phyloP scores from a whole-genome alignment of 2,797 vertebrate species.

The Lacerta agilis region DNA sequence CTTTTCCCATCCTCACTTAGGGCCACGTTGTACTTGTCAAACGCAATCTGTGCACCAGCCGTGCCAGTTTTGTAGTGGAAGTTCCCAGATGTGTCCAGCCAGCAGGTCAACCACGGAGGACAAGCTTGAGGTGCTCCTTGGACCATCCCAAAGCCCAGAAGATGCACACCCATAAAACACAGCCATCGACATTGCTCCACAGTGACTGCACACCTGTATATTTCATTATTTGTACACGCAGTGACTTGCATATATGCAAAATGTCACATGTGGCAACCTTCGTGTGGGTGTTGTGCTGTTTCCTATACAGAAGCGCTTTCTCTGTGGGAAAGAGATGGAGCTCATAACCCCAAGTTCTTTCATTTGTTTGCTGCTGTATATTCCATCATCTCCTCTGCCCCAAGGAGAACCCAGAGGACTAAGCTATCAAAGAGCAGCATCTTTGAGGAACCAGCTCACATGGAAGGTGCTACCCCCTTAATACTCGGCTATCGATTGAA shows the following conservation, averaged over 20 bases:
- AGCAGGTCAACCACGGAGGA: not conserved
- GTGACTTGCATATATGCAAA: not conserved
- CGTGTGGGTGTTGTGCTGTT: not conserved
- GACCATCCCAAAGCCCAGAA: not conserved
- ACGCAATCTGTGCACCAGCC: not conserved
- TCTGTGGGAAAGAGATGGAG: not conserved
- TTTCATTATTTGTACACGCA: not conserved
- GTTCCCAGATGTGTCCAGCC: too few species aligned
- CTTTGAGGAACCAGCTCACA: not conserved
- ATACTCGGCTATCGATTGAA: constrained; percentile 34
- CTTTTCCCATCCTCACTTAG: not conserved
- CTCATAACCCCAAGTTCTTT: not conserved
- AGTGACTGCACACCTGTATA: not conserved
- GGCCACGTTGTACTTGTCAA: not conserved
- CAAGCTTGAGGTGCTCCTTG: not conserved
- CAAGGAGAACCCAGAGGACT: too few species aligned
- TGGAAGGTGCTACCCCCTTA: constrained; percentile 28
- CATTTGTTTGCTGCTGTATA: not conserved
- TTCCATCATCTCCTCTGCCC: not conserved
- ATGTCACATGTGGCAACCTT: not conserved
- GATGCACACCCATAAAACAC: not conserved
- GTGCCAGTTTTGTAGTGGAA: not conserved
- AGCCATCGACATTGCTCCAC: too few species aligned
- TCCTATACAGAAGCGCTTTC: not conserved
- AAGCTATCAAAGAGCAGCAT: not conserved